Base-by-base conservation (phyloP, 2,888 invertebrate genomes). In the Lepeophtheirus nordmannii region DNA sequence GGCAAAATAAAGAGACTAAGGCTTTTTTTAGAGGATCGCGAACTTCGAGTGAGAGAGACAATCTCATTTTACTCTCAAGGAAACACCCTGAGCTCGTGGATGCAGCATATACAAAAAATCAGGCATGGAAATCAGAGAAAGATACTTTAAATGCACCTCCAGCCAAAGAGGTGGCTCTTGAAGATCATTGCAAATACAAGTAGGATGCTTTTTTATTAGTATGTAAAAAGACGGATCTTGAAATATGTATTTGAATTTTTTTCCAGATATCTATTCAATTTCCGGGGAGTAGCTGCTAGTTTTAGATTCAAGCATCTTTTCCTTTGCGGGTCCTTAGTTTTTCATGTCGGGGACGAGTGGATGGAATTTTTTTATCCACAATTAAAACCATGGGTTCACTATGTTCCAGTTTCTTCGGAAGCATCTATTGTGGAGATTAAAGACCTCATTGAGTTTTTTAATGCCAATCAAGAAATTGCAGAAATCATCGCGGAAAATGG, bases 281-380 rank as follows among this genome's bases (percentile, higher is more conserved):
- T 90, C 74, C 83, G 94, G 70, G 96, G 96, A 1, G 94, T 97
- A 0, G 94, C 96, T 2, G 96, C 96, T 11, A 94, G 93, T 75
- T 97, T 97, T 74, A 82, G 96, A n/a, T 83, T 93, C 65, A 94
- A 94, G 74, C 94, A 96, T 77, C 80, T 97, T 57, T 90, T 96
- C 72, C 78, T 96, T 0, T 97, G 96, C 74, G 84, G 85, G 71
- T 93, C 93, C 0, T 76, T 94, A 53, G 89, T 97, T 0, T 89
- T 94, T 73, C 94, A 96, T 75, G 91, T 94, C 1, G 94, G 93
- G 0, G 80, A 87, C 71, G 88, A 92, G 69, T 96, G 94, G 94
- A 78, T 83, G 53, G 96, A 97, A 78, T 97, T 96, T 76, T 97
- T 91, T 76, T 97, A 97, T 74, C 81, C 84, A 3, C 82, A 85